Evolutionary conservation across 1,140 invertebrate genomes (phyloP).

Genomic region (Hesperophylax magnus): DNA sequence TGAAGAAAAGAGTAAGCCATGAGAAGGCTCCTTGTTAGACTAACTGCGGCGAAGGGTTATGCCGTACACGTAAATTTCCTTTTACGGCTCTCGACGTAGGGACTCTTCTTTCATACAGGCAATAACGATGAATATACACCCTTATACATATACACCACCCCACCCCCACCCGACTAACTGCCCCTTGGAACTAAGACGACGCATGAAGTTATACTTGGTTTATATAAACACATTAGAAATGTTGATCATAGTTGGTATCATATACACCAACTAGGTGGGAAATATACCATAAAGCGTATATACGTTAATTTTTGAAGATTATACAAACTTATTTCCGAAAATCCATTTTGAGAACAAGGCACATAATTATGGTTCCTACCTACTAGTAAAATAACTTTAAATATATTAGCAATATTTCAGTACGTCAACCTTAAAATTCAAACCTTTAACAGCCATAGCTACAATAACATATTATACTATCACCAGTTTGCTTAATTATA

Average conservation of each 20-base stretch:
- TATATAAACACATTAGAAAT: background rate
- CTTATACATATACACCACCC: background rate
- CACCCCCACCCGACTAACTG: conserved; percentile 15
- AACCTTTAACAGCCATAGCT: no score
- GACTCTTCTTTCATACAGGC: conserved; percentile 57
- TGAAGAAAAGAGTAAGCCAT: conserved; percentile 52
- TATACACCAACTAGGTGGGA: no score
- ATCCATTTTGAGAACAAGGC: no score
- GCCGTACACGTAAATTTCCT: conserved; percentile 57
- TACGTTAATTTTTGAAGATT: no score
- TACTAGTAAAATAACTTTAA: no score
- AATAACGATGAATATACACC: conserved; percentile 56
- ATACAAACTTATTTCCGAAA: no score
- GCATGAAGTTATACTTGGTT: conserved; percentile 10
- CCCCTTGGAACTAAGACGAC: conserved; percentile 21
- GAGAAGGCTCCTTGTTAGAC: conserved; percentile 56
- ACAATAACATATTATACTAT: no score
- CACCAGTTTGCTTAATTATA: no score
- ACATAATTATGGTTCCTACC: no score
- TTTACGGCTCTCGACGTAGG: conserved; percentile 53
- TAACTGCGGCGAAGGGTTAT: conserved; percentile 58
- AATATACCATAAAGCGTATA: no score
- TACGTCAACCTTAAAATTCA: no score
- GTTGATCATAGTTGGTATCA: background rate
- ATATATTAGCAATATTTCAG: no score